These are phyloP conservation scores for Oryzias dopingdopingensis DNA, from an alignment of 2,797 vertebrate genomes.

Conservation along the genomic window DNA sequence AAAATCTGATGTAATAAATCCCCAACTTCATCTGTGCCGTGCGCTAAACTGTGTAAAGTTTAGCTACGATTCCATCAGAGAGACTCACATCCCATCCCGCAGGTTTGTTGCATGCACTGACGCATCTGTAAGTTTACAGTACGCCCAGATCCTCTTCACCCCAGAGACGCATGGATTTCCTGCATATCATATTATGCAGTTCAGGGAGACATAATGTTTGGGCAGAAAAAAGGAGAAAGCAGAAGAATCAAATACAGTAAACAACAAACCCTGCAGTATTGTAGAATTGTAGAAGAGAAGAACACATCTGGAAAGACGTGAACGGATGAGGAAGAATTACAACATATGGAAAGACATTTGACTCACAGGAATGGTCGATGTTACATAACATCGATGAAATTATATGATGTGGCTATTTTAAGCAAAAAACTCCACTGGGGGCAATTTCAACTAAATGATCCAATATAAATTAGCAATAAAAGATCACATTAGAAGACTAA, in stretches of 20 bases:
- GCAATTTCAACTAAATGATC: no score
- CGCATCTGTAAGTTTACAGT: slow-evolving; percentile 10
- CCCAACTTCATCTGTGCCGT: slow-evolving; percentile 53
- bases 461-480: no score
- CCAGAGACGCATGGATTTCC: slow-evolving; percentile 60
- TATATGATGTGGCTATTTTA: no score
- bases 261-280: slow-evolving; percentile 16
- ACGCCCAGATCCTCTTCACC: slow-evolving; percentile 31
- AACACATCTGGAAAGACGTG: slow-evolving; percentile 16
- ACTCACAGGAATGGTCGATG: no score
- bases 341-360: no score
- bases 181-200: slow-evolving; percentile 57
- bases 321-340: background rate
- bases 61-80: slow-evolving; percentile 53
- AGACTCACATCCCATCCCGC: slow-evolving; percentile 26
- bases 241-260: slow-evolving; percentile 16
- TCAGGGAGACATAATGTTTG: slow-evolving; percentile 46
- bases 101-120: background rate
- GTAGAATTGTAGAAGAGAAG: slow-evolving; percentile 7
- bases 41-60: slow-evolving; percentile 60
- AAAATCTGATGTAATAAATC: slow-evolving; percentile 59
- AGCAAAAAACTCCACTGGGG: no score
- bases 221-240: slow-evolving; percentile 46
- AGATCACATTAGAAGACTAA: no score
- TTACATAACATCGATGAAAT: no score